Evolutionary conservation across 1,140 invertebrate genomes (phyloP).

Genomic region (Drosophila kikkawai): DNA sequence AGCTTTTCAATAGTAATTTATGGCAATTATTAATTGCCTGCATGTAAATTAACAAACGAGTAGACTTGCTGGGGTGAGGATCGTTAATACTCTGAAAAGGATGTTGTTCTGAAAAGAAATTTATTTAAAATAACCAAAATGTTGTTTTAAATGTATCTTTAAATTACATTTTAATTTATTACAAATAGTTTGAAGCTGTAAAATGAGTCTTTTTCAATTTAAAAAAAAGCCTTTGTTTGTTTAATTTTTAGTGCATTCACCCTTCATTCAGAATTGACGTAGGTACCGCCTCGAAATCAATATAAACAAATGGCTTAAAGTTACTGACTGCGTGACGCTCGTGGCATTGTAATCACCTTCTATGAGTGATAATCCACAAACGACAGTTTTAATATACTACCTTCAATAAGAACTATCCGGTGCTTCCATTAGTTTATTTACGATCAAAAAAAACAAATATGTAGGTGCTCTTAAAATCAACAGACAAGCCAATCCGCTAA

Average conservation of each 20-base stretch:
- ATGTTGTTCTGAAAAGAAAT: not conserved
- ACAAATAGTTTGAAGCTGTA: rapidly evolving
- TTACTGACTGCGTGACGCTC: conserved; percentile 40
- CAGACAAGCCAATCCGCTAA: conserved; percentile 12
- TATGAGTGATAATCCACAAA: conserved; percentile 43
- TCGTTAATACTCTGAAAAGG: not conserved
- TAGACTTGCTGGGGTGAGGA: not conserved
- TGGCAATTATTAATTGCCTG: conserved; percentile 45
- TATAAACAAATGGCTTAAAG: conserved; percentile 9
- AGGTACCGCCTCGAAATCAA: conserved; percentile 40
- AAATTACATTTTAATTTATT: not conserved
- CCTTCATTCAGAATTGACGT: not conserved
- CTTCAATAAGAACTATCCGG: conserved; percentile 25
- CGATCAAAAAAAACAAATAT: conserved; percentile 3
- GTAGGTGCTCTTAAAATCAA: not conserved
- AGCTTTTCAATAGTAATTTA: conserved; percentile 50
- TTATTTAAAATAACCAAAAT: not conserved
- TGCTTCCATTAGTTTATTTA: conserved; percentile 25
- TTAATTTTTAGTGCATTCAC: not conserved
- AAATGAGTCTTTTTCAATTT: not conserved
- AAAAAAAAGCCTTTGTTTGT: not conserved
- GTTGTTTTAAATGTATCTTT: no score
- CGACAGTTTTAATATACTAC: conserved; percentile 28
- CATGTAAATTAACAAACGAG: conserved; percentile 37
- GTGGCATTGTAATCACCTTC: conserved; percentile 54